Base-by-base conservation (phyloP, 2,113 vertebrate species). In the Takifugu flavidus region DNA sequence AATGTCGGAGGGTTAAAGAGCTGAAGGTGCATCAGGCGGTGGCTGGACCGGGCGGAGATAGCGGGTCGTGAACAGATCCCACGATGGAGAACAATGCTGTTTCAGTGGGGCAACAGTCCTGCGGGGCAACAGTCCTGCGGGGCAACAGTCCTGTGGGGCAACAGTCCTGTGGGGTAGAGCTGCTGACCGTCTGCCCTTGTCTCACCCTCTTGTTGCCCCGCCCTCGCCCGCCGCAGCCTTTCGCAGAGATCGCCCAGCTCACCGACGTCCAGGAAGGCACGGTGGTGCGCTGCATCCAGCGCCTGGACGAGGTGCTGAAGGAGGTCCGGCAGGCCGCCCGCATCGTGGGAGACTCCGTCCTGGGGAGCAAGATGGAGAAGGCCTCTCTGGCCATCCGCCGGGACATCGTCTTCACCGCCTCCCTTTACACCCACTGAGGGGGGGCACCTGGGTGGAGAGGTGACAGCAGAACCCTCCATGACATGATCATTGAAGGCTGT, bases 361-460 rank as follows among this genome's bases (percentile, higher is more conserved):
- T 97, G 34, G 91, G 93, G 6, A 94, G 93, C 71, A 96, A 96
- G 87, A 95, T 97, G 95, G 95, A 97, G 82, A 88, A 82, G 0
- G 94, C 94, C 0, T 95, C 94, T 3, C 87, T 94, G 43, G 80
- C 95, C 74, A 92, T 97, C 49, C 93, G 94, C 75, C 88, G 95
- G 59, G 95, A 97, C 89, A 97, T 97, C 0, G 94, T 97, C 67
- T 97, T 97, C 75, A 94, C 94, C 0, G 95, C 95, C 42, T 95
- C 94, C 46, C 92, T 96, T 44, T 96, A 96, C 68, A 96, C 94
- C 46, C 95, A 97, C 85, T 96, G 90, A 93, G 58, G 25, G 3
- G 13, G 2, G 45, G 44, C 2, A 20, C 20, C 20, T 20, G 20
- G 20, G 20, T 20, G 20, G 20, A 20, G 20, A 20, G 20, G 20